Evolutionary conservation across 2,797 vertebrate species (phyloP).

Genomic region (Lacerta bilineata): DNA sequence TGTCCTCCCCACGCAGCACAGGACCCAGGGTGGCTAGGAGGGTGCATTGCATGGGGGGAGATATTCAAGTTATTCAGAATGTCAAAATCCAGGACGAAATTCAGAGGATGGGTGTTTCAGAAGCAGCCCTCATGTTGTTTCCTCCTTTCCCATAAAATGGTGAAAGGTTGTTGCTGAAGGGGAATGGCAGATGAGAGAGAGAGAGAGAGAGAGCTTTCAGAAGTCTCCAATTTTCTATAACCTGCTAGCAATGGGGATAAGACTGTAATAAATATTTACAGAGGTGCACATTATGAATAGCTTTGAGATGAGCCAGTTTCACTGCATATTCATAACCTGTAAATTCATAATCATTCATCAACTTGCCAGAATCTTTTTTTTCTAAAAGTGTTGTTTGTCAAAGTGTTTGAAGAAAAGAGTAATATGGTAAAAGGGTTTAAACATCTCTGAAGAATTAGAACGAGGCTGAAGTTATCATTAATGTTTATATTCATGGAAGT

Average conservation of each 20-base stretch:
- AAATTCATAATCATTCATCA: constrained; percentile 73
- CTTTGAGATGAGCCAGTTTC: constrained; percentile 63
- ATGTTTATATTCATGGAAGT: constrained; percentile 71
- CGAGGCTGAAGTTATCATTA: constrained; percentile 61
- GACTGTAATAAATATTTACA: constrained; percentile 70
- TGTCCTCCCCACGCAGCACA: no score
- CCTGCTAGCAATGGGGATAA: constrained; percentile 29
- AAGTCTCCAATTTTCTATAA: constrained; percentile 47
- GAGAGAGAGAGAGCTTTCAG: not conserved
- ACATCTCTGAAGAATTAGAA: constrained; percentile 69
- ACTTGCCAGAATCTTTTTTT: constrained; percentile 36
- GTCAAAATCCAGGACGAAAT: not conserved
- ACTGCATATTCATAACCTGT: constrained; percentile 67
- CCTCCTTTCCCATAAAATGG: not conserved
- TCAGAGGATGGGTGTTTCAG: not conserved
- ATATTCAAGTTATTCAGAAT: not conserved
- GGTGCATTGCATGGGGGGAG: no score
- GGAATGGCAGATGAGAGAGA: not conserved
- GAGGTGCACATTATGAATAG: constrained; percentile 49
- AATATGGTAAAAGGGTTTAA: constrained; percentile 70
- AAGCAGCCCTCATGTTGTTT: not conserved
- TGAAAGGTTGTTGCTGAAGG: constrained; percentile 2
- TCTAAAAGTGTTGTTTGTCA: constrained; percentile 70
- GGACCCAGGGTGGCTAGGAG: no score
- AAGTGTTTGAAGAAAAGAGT: constrained; percentile 62